Conservation (phyloP, 2,113 vertebrate genomes). For the Psammodynastes pulverulentus region DNA sequence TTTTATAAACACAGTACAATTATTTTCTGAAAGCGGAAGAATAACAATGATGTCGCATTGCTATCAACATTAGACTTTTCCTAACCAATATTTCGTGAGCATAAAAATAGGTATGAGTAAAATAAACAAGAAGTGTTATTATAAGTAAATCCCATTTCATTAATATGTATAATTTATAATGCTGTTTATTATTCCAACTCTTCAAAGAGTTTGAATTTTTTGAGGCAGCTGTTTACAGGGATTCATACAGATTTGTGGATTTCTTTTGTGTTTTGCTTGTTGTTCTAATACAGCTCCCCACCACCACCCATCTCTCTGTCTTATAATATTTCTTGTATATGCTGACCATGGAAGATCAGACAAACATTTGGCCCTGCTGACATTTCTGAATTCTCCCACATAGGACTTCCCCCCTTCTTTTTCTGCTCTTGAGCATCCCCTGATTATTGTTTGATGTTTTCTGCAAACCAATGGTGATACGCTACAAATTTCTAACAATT, state of each 20-base stretch:
- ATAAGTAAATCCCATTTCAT: constrained; percentile 30
- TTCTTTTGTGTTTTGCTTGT: background rate
- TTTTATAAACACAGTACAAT: constrained; percentile 49
- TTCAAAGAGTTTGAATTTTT: background rate
- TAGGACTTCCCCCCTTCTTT: background rate
- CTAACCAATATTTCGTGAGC: constrained; percentile 1
- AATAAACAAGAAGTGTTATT: constrained; percentile 21
- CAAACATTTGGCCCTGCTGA: background rate
- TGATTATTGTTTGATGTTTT: background rate
- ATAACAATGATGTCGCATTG: background rate
- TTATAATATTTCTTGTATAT: background rate
- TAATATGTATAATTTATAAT: constrained; percentile 21
- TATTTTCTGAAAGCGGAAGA: constrained; percentile 26
- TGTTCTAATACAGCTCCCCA: background rate
- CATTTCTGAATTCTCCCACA: background rate
- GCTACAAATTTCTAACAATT: background rate
- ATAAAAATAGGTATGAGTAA: background rate
- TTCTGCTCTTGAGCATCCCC: background rate
- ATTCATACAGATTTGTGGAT: background rate
- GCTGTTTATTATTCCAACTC: background rate
- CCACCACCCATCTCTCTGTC: background rate
- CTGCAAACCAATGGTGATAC: background rate
- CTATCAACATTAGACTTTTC: background rate
- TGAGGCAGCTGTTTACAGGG: background rate
- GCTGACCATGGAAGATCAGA: background rate